phyloP scores from a whole-genome alignment of 2,113 vertebrate genomes.

The Lanius collurio region DNA sequence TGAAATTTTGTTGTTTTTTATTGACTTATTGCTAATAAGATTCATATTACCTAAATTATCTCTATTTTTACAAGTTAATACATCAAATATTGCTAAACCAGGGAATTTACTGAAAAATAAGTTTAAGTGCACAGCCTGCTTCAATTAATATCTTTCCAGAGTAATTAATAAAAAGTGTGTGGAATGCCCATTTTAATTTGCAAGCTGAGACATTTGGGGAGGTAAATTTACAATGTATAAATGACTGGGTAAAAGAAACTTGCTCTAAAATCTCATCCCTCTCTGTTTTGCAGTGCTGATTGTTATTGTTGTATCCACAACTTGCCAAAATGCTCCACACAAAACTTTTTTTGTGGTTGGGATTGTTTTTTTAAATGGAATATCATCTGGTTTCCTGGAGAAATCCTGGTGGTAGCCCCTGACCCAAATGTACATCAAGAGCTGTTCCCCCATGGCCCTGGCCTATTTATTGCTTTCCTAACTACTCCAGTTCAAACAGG shows the following conservation, averaged over 20 bases:
- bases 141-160: not conserved
- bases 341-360: conserved; percentile 12
- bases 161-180: not conserved
- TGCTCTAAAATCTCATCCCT: not conserved
- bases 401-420: conserved; percentile 59
- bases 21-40: not conserved
- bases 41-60: not conserved
- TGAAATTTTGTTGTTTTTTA: not conserved
- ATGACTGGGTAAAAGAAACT: not conserved
- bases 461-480: conserved; percentile 70
- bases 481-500: conserved; percentile 30
- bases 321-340: not conserved
- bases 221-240: rapidly evolving
- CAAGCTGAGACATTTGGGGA: not conserved
- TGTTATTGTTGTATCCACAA: rapidly evolving
- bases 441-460: conserved; percentile 69
- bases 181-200: not conserved
- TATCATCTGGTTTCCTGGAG: not conserved
- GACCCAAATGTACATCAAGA: conserved; percentile 56
- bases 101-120: not conserved
- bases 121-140: not conserved
- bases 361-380: not conserved
- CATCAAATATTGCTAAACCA: not conserved
- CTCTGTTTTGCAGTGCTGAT: not conserved
- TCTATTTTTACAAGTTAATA: not conserved